Base-by-base conservation (phyloP, 1,140 invertebrate species). In the Samia ricini region DNA sequence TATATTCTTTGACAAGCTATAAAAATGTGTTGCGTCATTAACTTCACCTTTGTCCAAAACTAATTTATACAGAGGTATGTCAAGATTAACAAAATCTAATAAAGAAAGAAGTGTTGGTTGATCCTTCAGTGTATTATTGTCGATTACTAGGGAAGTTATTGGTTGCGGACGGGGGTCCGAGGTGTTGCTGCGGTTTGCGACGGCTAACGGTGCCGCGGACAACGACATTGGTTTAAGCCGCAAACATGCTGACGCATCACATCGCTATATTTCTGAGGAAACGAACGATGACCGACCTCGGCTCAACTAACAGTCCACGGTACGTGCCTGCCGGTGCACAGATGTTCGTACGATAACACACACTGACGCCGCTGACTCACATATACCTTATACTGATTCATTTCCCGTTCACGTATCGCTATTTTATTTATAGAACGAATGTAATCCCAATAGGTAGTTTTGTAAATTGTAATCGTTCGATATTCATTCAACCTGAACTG, bases 201-300 rank as follows among this genome's bases (percentile, higher is more conserved):
- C 74, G 72, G 63, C 59, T 89, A 89, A 89, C 86, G 86, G 86
- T 88, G 60, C 69, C 60, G 76, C 77, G 86, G 83, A 73, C 85
- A 83, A 81, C 81, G 86, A 88, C 86, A 76, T 66, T 71, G 19
- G 67, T 65, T 64, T 52, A 76, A 55, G 61, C 64, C 68, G 61
- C 72, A 82, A 86, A 85, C 70, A 77, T 74, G 85, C 83, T 88
- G 85, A 87, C 83, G 82, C 85, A 88, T 80, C 71, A 63, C 50
- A 42, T 72, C 66, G 63, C 63, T 61, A 50, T 56, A 60, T 77
- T 83, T 81, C 75, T 70, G 74, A 80, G 79, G 77, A 84, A 87
- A 72, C 77, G 22, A 62, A 24, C 67, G 65, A 61, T 66, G 67
- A 65, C 69, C 57, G 64, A 65, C 67, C 69, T 60, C 71, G 60